phyloP scores from a whole-genome alignment of 2,113 vertebrate species.

The Echinops telfairi region DNA sequence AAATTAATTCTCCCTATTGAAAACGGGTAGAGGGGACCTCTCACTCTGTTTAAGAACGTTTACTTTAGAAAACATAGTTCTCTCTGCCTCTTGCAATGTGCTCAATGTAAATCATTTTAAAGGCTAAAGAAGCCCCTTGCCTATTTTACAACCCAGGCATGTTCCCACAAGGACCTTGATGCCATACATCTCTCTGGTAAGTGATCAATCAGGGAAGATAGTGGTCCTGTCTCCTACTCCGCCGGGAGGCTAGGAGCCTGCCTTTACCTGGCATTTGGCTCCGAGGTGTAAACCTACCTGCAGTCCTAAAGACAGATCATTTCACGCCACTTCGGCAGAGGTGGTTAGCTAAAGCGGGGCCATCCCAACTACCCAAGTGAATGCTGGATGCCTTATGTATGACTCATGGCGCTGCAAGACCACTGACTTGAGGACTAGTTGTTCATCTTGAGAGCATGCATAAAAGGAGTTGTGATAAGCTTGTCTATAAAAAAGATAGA shows the following conservation, averaged over 20 bases:
- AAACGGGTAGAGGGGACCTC: not conserved
- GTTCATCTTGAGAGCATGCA: not conserved
- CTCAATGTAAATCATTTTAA: not conserved
- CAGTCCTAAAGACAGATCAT: not conserved
- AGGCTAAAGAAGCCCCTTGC: not conserved
- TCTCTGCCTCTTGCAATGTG: not conserved
- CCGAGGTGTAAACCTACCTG: not conserved
- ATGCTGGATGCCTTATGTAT: not conserved
- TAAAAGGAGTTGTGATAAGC: not conserved
- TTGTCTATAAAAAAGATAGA: not conserved
- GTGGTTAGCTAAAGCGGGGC: not conserved
- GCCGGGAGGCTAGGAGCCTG: not conserved
- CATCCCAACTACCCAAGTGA: not conserved
- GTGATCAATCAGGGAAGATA: not conserved
- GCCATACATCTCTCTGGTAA: not conserved
- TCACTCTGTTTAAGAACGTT: not conserved
- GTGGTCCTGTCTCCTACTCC: not conserved
- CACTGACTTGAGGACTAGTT: not conserved
- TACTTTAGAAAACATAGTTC: not conserved
- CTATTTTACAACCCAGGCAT: not conserved
- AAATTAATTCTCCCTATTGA: no score
- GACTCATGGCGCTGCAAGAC: not conserved
- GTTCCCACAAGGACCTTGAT: not conserved
- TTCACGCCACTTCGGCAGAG: not conserved
- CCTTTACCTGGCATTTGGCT: not conserved